phyloP scores from a whole-genome alignment of 2,797 vertebrate genomes.

The Syndactyla subalaris region DNA sequence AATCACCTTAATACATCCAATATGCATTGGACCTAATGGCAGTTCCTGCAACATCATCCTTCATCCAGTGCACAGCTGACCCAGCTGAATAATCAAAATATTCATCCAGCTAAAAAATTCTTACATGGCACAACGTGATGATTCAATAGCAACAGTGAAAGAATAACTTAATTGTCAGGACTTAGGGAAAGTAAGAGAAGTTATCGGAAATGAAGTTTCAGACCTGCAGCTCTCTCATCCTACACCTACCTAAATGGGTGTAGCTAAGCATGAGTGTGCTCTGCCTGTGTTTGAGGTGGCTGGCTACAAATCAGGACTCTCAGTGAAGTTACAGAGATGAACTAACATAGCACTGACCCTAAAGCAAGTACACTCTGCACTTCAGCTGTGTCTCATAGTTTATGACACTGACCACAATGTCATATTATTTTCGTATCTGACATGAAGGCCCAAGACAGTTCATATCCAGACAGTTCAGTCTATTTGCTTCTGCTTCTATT shows the following conservation, averaged over 20 bases:
- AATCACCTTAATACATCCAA: background rate
- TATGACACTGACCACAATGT: background rate
- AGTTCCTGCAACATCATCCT: background rate
- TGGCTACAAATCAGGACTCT: background rate
- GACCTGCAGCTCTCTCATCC: background rate
- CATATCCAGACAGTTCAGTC: background rate
- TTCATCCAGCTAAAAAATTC: background rate
- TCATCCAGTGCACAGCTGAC: background rate
- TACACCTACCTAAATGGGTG: background rate
- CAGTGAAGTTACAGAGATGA: background rate
- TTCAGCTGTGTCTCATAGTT: background rate
- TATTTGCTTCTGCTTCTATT: background rate
- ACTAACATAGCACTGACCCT: background rate
- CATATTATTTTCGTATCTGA: background rate
- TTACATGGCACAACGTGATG: background rate
- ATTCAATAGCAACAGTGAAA: background rate
- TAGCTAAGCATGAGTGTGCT: background rate
- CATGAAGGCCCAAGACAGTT: background rate
- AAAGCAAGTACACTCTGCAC: background rate
- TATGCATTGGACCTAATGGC: background rate
- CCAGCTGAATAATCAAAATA: conserved; percentile 2
- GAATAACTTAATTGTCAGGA: background rate
- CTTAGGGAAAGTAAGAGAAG: background rate
- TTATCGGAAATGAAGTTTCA: background rate
- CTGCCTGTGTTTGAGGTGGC: background rate